Conservation (phyloP, 2,797 vertebrate species). For the Tinamus major region DNA sequence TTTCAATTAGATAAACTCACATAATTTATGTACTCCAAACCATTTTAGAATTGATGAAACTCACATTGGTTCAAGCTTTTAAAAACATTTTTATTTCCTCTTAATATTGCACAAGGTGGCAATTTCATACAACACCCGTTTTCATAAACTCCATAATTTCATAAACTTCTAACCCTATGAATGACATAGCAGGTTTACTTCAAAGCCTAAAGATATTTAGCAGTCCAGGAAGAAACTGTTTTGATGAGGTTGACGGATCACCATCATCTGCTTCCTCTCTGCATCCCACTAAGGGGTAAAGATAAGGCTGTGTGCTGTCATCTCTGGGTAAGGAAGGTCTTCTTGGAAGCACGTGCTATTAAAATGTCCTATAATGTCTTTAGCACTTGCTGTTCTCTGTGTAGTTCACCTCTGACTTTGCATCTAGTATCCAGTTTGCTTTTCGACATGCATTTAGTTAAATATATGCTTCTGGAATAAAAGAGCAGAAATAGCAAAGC, state of each 20-base stretch:
- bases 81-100: neutral
- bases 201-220: neutral
- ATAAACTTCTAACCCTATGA: neutral
- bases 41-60: neutral
- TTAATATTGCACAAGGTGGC: neutral
- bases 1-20: neutral
- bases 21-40: fast-evolving
- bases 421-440: neutral
- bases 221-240: neutral
- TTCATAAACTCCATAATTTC: neutral
- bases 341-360: neutral
- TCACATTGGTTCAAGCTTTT: neutral
- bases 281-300: too few relatives aligned
- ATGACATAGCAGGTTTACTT: neutral
- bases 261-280: too few relatives aligned
- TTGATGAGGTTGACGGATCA: neutral
- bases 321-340: too few relatives aligned
- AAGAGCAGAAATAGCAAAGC: neutral
- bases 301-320: too few relatives aligned
- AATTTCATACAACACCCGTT: neutral
- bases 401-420: neutral
- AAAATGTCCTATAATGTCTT: neutral
- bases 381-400: neutral
- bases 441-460: neutral
- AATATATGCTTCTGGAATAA: neutral